Percentiles rank a stretch among this genome's conserved stretches.
Conservation (phyloP, 2,888 invertebrate genomes). For the Hipparchia sbordonii region DNA sequence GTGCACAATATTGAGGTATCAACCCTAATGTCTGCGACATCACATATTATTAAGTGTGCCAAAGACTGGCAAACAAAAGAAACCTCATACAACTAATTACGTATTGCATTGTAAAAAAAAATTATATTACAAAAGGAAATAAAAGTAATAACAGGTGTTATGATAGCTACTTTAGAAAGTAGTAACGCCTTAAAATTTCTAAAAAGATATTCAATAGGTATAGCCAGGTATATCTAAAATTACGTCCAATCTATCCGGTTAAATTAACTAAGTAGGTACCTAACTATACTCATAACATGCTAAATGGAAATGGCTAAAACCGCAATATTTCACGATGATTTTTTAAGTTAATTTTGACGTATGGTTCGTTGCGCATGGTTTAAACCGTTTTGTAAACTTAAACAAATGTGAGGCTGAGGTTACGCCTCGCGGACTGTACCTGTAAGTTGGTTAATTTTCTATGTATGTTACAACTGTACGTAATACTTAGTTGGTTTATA, state of each 20-base stretch:
- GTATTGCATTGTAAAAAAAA: conserved; percentile 3
- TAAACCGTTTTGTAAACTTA: too few species aligned
- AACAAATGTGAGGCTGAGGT: too few species aligned
- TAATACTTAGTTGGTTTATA: too few species aligned
- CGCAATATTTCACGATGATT: not conserved
- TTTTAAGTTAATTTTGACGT: too few species aligned
- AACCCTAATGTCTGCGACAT: not conserved
- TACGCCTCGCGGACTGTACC: too few species aligned
- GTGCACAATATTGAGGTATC: not conserved
- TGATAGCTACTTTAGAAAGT: conserved; percentile 3
- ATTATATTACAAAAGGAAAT: not conserved
- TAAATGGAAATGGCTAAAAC: not conserved
- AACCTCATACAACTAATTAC: not conserved
- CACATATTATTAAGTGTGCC: not conserved
- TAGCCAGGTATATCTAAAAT: not conserved
- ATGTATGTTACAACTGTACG: too few species aligned
- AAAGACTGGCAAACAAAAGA: conserved; percentile 1
- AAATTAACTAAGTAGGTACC: too few species aligned
- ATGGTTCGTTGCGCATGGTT: too few species aligned
- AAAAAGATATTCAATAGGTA: not conserved
- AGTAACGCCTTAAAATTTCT: conserved; percentile 1
- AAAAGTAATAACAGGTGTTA: conserved; percentile 13
- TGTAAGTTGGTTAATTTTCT: too few species aligned
- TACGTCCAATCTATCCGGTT: not conserved
- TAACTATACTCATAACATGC: not conserved